A percentile compares a stretch with the other conserved stretches of the same genome.
These are phyloP conservation scores for Myotis myotis DNA, from an alignment of 2,797 vertebrate genomes.

Conservation along the genomic window DNA sequence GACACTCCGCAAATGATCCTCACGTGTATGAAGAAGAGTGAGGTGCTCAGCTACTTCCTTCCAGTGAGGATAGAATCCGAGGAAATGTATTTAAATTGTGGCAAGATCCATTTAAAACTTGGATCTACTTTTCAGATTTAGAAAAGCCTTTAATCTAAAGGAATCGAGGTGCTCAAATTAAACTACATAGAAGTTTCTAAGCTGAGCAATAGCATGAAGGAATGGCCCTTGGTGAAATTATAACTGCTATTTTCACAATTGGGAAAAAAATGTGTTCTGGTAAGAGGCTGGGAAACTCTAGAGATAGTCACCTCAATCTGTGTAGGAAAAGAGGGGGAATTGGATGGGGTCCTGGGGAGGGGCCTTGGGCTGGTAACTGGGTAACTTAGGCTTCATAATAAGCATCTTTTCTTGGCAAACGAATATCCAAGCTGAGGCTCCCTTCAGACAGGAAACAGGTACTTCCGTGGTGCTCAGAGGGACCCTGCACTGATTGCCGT, in stretches of 20 bases:
- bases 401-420: background rate
- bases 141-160: constrained; percentile 48
- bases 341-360: background rate
- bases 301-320: background rate
- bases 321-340: background rate
- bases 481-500: background rate
- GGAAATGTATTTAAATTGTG: constrained; percentile 5
- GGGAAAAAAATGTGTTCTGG: background rate
- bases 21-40: background rate
- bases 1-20: background rate
- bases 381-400: background rate
- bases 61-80: background rate
- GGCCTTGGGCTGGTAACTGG: background rate
- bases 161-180: background rate
- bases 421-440: background rate
- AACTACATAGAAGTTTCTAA: background rate
- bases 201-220: background rate
- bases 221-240: background rate
- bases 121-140: constrained; percentile 27
- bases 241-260: constrained; percentile 4
- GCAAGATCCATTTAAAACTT: constrained; percentile 4
- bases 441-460: background rate
- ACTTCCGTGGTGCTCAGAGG: background rate
- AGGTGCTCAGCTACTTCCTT: background rate
- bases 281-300: background rate